phyloP scores from a whole-genome alignment of 2,113 vertebrate genomes.

The Festucalex cinctus region DNA sequence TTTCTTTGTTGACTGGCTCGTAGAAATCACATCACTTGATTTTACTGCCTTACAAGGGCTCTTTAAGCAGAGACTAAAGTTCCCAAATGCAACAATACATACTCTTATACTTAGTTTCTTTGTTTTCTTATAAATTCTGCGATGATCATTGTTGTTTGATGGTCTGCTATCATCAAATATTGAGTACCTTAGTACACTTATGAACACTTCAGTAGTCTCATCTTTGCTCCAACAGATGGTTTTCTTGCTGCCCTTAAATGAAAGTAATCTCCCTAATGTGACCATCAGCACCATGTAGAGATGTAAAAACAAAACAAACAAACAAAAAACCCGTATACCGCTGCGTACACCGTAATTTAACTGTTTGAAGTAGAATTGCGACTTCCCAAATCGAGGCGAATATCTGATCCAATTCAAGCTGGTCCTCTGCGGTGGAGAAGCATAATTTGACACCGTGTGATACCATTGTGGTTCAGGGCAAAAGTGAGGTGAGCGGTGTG shows the following conservation, averaged over 20 bases:
- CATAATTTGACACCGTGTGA: background rate
- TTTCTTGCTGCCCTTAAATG: too few relatives aligned
- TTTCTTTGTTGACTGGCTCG: background rate
- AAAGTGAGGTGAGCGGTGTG: conserved; percentile 34
- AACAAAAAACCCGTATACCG: background rate
- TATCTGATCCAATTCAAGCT: background rate
- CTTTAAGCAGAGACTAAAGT: background rate
- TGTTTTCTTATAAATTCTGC: background rate
- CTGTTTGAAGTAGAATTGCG: background rate
- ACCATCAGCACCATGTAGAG: background rate
- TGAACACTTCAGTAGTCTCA: too few relatives aligned
- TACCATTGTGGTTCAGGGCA: background rate
- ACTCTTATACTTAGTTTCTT: background rate
- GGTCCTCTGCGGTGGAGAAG: background rate
- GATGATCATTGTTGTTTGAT: too few relatives aligned
- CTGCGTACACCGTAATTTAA: background rate
- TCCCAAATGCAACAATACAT: background rate
- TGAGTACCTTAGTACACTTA: too few relatives aligned
- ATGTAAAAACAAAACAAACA: background rate
- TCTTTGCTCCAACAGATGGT: too few relatives aligned
- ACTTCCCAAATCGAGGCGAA: background rate
- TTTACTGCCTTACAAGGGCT: background rate
- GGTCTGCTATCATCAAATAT: too few relatives aligned
- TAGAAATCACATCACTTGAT: background rate
- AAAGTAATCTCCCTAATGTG: too few relatives aligned